Percentiles rank a stretch among this genome's conserved stretches.
Evolutionary conservation across 1,140 invertebrate species (phyloP).

Genomic region (Dolichoris vasculosae): DNA sequence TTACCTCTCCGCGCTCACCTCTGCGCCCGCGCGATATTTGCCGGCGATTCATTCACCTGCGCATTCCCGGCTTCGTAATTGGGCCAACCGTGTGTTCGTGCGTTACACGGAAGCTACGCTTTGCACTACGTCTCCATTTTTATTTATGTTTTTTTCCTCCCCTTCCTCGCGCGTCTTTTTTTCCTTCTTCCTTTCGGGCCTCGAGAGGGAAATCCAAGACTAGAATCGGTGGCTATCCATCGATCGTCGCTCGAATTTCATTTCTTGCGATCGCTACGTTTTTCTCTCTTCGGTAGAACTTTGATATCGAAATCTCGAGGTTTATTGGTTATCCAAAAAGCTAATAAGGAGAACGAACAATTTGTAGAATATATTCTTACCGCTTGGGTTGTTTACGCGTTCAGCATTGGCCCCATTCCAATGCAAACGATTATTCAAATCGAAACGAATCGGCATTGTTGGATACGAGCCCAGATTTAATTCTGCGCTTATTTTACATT

Average conservation of each 20-base stretch:
- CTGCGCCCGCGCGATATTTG: background rate
- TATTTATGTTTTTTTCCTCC: background rate
- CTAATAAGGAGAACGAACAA: background rate
- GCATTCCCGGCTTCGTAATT: slow-evolving; percentile 17
- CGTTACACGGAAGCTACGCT: background rate
- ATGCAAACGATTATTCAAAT: background rate
- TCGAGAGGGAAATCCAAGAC: background rate
- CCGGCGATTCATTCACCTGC: background rate
- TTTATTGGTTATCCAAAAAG: background rate
- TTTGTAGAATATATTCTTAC: background rate
- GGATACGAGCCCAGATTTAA: background rate
- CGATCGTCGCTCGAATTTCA: background rate
- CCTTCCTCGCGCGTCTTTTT: too few species aligned
- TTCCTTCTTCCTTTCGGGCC: background rate
- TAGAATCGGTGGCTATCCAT: background rate
- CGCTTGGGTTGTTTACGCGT: background rate
- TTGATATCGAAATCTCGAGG: background rate
- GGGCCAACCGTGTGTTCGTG: background rate
- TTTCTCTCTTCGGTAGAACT: background rate
- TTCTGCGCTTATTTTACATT: background rate
- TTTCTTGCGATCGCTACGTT: background rate
- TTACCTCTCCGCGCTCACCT: background rate
- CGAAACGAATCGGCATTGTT: background rate
- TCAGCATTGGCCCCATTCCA: background rate
- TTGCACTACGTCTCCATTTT: background rate